Percentiles rank a stretch among this genome's conserved stretches.
Evolutionary conservation across 2,113 vertebrate species (phyloP).

Genomic region (Phaethornis superciliosus): DNA sequence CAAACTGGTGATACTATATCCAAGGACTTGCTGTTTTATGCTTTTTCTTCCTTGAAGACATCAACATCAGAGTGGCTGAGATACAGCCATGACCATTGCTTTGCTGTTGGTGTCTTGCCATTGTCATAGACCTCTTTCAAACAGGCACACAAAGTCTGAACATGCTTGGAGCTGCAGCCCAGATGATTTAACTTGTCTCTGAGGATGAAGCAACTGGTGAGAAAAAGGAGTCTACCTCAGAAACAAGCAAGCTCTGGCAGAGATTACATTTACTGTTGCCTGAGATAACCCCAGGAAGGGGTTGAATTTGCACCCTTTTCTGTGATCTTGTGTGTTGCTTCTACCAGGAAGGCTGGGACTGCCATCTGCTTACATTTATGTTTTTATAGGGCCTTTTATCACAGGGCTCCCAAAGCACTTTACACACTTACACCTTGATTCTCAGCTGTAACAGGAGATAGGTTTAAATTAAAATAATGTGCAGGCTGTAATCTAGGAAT

Average conservation of each 20-base stretch:
- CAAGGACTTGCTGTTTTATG: not conserved
- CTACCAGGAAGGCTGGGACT: not conserved
- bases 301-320: not conserved
- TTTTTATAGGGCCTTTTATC: constrained; percentile 62
- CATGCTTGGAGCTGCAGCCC: not conserved
- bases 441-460: constrained; percentile 59
- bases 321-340: not conserved
- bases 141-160: not conserved
- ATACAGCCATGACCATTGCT: not conserved
- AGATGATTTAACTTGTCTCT: not conserved
- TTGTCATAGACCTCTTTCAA: not conserved
- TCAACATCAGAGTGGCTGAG: not conserved
- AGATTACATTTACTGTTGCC: not conserved
- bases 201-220: not conserved
- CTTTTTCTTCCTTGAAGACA: not conserved
- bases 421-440: constrained; percentile 59
- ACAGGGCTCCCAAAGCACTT: constrained; percentile 60
- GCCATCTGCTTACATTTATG: constrained; percentile 63
- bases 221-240: not conserved
- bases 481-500: constrained; percentile 40
- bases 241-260: not conserved
- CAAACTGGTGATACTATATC: not conserved
- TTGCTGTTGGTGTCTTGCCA: rapidly evolving
- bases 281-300: not conserved
- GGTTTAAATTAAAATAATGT: constrained; percentile 64